Base-by-base conservation (phyloP, 2,113 vertebrate genomes). In the Colinus virginianus region DNA sequence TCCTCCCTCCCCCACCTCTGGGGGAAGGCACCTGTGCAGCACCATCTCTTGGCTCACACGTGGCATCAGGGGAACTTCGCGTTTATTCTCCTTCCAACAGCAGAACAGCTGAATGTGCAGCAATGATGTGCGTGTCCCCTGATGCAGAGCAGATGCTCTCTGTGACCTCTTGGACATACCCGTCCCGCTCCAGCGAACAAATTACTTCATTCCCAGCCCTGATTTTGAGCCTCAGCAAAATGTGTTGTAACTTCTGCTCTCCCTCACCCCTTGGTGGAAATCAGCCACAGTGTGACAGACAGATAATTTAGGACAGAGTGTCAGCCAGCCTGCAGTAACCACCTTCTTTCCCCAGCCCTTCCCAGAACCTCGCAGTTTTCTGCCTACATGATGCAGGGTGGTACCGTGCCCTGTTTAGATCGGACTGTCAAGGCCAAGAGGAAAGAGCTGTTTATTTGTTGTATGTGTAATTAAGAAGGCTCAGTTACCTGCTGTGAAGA, bases 1-100 rank as follows among this genome's bases (percentile, higher is more conserved):
- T 32, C 21, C 22, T 30, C 51, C 61, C 20, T 40, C 13, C 2
- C 0, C 14, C 1, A 1, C 19, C 36, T 15, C 30, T 8, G 6
- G 34, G 4, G 1, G 30, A 61, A 76, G 13, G 34, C 30, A 4
- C 21, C 3, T 5, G 4, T 25, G 26, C 43, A 80, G n/a, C 56
- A 14, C n/a, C 56, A 11, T 7, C 36, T 2, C 32, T 42, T 12
- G 22, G 66, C 32, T 63, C 16, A 4, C 26, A 16, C 15, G 7
- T 21, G 23, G 34, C 80, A 78, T 34, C 36, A 26, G n/a, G 17
- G 1, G 1, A 81, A 26, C 23, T 23, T 12, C 40, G 16, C 14
- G 4, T 25, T 45, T 18, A 4, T 4, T 46, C 10, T 42, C 26
- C 6, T 26, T 38, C 58, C 6, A 34, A 21, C 49, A 19, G 3